These are phyloP conservation scores for Leiothrix lutea DNA, from an alignment of 2,113 vertebrate species.

Conservation along the genomic window DNA sequence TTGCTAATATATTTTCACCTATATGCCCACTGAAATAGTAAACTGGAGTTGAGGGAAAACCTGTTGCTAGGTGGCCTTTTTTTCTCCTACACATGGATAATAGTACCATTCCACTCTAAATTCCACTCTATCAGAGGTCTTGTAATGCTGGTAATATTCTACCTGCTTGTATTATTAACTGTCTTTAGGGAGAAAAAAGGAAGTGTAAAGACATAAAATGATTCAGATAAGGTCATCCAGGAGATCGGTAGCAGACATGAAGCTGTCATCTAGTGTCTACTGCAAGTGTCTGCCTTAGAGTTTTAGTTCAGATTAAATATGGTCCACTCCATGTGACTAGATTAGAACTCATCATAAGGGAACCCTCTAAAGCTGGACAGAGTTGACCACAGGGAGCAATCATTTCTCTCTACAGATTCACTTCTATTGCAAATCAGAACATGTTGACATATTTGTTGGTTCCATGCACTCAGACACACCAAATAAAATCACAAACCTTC, in stretches of 20 bases:
- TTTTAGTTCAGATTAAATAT: neutral
- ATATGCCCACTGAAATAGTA: neutral
- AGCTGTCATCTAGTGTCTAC: neutral
- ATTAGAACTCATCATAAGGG: neutral
- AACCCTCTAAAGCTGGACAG: neutral
- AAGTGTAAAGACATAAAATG: neutral
- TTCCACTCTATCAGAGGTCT: neutral
- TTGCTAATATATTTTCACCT: neutral
- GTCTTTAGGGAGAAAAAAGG: neutral
- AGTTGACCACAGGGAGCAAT: neutral
- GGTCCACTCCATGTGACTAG: neutral
- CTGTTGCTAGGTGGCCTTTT: neutral
- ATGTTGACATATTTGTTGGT: neutral
- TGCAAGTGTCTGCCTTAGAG: neutral
- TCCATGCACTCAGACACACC: neutral
- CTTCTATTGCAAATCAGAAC: neutral
- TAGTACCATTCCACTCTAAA: neutral
- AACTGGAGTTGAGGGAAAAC: neutral
- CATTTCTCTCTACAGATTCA: neutral
- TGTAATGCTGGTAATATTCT: neutral
- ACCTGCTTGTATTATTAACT: neutral
- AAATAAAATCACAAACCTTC: neutral
- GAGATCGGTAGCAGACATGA: neutral
- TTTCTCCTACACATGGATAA: neutral
- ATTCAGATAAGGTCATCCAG: neutral